Evolutionary conservation across 2,888 invertebrate genomes (phyloP), one percentile per base, ranked within the genome.

Genomic region (Melangyna quadrimaculata): DNA sequence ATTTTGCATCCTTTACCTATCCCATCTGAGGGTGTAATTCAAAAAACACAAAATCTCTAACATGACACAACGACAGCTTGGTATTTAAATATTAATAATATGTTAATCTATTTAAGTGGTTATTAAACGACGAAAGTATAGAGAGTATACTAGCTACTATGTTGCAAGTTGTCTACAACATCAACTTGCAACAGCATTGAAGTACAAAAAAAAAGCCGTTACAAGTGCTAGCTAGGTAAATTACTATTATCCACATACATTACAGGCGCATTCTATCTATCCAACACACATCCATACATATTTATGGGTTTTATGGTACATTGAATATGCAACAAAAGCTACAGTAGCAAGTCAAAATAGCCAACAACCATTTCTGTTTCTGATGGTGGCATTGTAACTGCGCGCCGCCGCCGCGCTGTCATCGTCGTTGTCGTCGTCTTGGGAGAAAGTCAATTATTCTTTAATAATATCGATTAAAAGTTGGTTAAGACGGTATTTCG

Each of bases 361-460:
- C 48, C 82, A 69, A 63, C 61, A 53, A 40, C 59, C 14, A 40
- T 17, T 43, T 19, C 40, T 27, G 61, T 45, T 55, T 45, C 69
- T 70, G 48, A n/a, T n/a, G n/a, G n/a, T 74, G 74, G 70, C 55
- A 19, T 35, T 1, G 17, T n/a, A 29, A 1, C n/a, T n/a, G n/a
- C n/a, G n/a, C n/a, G n/a, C n/a, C 10, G 55, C 29, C 32, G 27
- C 5, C 8, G 29, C 10, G 45, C 48, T 2, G 1, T 12, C 29
- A 10, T 35, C 57, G 4, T 57, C 22, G 0, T 57, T 10, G 10
- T 51, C 24, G 51, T 51, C 45, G 0, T 51, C 10, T 32, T 10
- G 65, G 83, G 83, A 78, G 83, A 83, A 83, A 83, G 83, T 83
- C 78, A 78, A 83, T 83, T 83, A 83, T 83, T 83, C 83, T 73